Base-by-base conservation (phyloP, 2,113 vertebrate genomes). In the Eclectus roratus region DNA sequence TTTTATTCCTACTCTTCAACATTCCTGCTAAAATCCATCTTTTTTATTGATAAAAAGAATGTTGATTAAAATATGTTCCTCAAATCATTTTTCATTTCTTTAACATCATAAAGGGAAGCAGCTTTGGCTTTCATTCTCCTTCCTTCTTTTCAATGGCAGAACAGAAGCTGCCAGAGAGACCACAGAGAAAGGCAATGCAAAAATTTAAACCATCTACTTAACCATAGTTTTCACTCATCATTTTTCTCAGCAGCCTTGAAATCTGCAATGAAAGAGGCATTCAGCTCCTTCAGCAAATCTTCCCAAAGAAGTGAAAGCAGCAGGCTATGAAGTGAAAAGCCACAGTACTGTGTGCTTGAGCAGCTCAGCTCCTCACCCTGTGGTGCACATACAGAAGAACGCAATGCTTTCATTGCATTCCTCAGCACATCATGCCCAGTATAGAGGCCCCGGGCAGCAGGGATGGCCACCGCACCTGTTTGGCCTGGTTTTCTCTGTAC, bases 181-280 rank as follows among this genome's bases (percentile, higher is more conserved):
- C 0, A 0, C 70, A 85, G 66, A 85, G 66, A 82, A 91, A 65
- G 31, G 41, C 63, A 8, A 81, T 3, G 10, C 31, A 91, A 72
- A 87, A 82, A 89, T 79, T 64, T 79, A 81, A 91, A 69, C 92
- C 56, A 94, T 64, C 90, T 96, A 92, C 35, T 87, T 81, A 85
- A 39, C 73, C 14, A 79, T 79, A 11, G 6, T 81, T 95, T 96
- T 50, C 47, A 43, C 56, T 79, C 69, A 52, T 68, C 2, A 1
- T 69, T 84, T 82, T 77, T 69, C 53, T 69, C 84, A 79, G 55
- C 56, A 64, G 79, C 55, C 33, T 63, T 70, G 17, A 87, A 86
- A 70, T 58, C 17, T 58, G 44, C 41, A 65, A 15, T 16, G 50
- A 65, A 73, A 68, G 39, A 55, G 43, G 17, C 5, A 6, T 63